A percentile compares a stretch with the other conserved stretches of the same genome.
Evolutionary conservation across 2,888 invertebrate species (phyloP).

Genomic region (Pyralis farinalis): DNA sequence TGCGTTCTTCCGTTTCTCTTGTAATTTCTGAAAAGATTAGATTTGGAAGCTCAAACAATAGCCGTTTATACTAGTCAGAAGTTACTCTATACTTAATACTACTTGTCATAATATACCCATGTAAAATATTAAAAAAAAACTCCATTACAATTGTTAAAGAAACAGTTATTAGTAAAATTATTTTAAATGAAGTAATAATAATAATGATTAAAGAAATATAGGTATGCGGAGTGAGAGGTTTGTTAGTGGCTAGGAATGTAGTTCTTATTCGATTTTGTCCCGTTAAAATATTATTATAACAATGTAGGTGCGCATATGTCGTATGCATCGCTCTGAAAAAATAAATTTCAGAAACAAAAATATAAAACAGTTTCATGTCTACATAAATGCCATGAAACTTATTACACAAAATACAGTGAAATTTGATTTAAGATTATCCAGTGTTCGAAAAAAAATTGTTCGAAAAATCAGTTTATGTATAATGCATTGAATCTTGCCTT

Average conservation of each 20-base stretch:
- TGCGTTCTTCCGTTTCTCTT: too few species aligned
- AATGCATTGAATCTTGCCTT: too few species aligned
- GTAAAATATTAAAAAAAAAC: slow-evolving; percentile 29
- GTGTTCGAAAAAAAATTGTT: too few species aligned
- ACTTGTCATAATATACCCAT: slow-evolving; percentile 30
- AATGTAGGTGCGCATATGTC: slow-evolving; percentile 23
- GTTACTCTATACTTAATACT: slow-evolving; percentile 17
- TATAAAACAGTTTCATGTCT: background rate
- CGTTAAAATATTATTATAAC: slow-evolving; percentile 23
- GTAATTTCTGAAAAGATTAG: slow-evolving; percentile 10
- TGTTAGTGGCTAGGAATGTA: slow-evolving; percentile 39
- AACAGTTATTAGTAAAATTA: slow-evolving; percentile 36
- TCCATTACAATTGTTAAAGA: slow-evolving; percentile 36
- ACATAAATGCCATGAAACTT: background rate
- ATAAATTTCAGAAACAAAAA: background rate
- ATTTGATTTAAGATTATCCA: too few species aligned
- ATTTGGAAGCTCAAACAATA: slow-evolving; percentile 24
- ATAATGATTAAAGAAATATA: slow-evolving; percentile 21
- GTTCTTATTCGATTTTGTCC: slow-evolving; percentile 29
- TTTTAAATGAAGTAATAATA: slow-evolving; percentile 24
- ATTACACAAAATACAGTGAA: too few species aligned
- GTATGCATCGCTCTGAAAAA: slow-evolving; percentile 6
- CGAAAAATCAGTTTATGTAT: too few species aligned
- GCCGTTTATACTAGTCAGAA: slow-evolving; percentile 24
- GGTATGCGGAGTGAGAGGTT: slow-evolving; percentile 31